Base-by-base conservation (phyloP, 2,888 invertebrate species). In the Pherbina coryleti region DNA sequence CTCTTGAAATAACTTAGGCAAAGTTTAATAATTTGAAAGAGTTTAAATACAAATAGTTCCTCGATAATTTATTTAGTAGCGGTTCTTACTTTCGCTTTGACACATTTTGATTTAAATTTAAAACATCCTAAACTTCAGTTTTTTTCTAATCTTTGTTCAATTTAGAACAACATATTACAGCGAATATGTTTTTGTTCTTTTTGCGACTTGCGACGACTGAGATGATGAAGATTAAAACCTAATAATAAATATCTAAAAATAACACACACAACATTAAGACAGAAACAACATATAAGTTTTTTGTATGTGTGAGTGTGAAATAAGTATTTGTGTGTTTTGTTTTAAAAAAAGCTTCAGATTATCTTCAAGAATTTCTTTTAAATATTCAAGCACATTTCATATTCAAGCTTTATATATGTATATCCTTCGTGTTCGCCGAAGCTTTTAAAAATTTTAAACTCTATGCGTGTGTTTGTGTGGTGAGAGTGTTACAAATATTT, bases 191-290 rank as follows among this genome's bases (percentile, higher is more conserved):
- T 76, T 62, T 60, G 60, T 67, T 66, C 22, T 64, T 67, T 75
- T 25, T 75, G 49, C 55, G 69, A 66, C 60, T 55, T 62, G 57
- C 57, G 70, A 76, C 64, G 64, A 74, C 64, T 74, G 64, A 74
- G 64, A 51, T 74, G 49, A 11, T 67, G 71, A 81, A 79, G 49
- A 67, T 78, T 78, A 81, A 81, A 80, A 74, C 67, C 78, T 83
- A 81, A 82, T 83, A 81, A 85, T 82, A 84, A 82, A 71, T 70
- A 78, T 67, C 76, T 67, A 75, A 79, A 79, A 75, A 78, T 64
- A 74, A 78, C 77, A 73, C 78, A 77, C 75, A 79, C 80, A 80
- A 79, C 75, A 79, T 75, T 69, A 57, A 57, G 67, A 66, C 75
- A 76, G 62, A 44, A 75, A 74, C 14, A n/a, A 79, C 76, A 76